Evolutionary conservation across 2,113 vertebrate species (phyloP).

Genomic region (Pontoporia blainvillei): DNA sequence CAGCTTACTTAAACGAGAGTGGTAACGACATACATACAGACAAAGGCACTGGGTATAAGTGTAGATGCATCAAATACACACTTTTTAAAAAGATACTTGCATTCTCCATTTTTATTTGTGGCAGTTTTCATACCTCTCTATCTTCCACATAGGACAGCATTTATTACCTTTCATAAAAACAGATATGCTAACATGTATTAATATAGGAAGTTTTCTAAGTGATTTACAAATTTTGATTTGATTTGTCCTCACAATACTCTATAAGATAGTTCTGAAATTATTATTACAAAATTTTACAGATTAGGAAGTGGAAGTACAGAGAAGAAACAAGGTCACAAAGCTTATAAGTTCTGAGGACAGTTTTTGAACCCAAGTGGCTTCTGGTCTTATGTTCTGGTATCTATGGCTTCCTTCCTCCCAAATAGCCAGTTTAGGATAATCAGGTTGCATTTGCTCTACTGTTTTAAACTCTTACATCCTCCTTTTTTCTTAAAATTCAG

Average conservation of each 20-base stretch:
- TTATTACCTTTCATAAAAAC: neutral
- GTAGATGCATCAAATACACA: neutral
- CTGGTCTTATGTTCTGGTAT: too few relatives aligned
- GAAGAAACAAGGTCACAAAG: neutral
- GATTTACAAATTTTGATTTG: neutral
- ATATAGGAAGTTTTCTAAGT: neutral
- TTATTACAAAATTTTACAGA: neutral
- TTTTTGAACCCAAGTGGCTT: neutral
- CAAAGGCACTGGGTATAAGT: neutral
- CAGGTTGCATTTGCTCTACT: neutral
- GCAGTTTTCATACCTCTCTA: neutral
- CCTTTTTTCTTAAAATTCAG: neutral
- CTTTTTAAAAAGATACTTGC: neutral
- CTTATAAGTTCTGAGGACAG: neutral
- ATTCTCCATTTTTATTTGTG: neutral
- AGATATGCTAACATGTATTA: neutral
- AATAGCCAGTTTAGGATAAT: neutral
- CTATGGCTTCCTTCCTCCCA: neutral
- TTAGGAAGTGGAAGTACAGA: neutral
- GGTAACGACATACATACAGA: neutral
- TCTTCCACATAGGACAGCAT: neutral
- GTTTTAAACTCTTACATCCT: neutral
- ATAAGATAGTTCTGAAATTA: neutral
- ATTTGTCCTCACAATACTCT: neutral
- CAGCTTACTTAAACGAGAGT: neutral